phyloP scores from a whole-genome alignment of 2,113 vertebrate species.

The Tragelaphus strepsiceros region DNA sequence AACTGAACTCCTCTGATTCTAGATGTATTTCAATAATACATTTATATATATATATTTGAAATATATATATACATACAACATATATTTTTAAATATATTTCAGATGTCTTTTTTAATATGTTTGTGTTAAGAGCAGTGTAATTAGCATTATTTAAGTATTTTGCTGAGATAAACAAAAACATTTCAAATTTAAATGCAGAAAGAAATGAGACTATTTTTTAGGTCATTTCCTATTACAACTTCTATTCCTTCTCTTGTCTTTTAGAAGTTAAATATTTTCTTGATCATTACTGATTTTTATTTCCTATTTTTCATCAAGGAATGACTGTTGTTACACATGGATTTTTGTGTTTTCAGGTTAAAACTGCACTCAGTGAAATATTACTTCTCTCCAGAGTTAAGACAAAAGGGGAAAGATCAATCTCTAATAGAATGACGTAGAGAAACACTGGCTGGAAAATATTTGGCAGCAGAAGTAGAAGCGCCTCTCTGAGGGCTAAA shows the following conservation, averaged over 20 bases:
- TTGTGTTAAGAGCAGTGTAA: neutral
- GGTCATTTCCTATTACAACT: neutral
- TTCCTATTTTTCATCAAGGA: neutral
- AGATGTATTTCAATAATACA: neutral
- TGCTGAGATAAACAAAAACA: constrained; percentile 6
- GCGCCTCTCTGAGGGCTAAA: neutral
- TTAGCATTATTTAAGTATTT: neutral
- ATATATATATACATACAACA: neutral
- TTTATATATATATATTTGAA: neutral
- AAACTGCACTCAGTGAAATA: neutral
- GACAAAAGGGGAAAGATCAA: neutral
- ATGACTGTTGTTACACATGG: neutral
- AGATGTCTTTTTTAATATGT: neutral
- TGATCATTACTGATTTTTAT: constrained; percentile 7
- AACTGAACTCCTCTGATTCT: neutral
- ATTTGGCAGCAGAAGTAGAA: neutral
- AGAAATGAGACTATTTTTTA: neutral
- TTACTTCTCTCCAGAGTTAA: neutral
- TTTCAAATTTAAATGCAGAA: constrained; percentile 47
- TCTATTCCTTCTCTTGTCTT: neutral
- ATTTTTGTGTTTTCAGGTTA: constrained; percentile 16
- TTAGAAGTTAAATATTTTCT: neutral
- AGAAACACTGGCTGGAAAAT: neutral
- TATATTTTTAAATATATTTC: neutral
- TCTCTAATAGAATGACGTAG: neutral